Base-by-base conservation (phyloP, 2,888 invertebrate genomes). In the Troides helena region DNA sequence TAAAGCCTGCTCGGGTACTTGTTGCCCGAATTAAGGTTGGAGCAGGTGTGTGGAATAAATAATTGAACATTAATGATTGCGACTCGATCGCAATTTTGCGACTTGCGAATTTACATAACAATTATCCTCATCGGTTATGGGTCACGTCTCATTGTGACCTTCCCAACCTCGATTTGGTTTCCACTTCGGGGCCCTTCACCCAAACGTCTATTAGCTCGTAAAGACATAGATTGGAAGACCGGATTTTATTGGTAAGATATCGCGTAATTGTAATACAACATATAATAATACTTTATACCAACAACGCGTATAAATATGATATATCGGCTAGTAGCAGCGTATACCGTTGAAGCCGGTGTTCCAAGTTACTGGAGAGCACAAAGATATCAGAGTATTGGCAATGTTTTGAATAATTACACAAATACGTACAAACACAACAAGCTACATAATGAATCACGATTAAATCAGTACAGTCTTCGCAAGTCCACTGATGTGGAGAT, bases 81-180 rank as follows among this genome's bases (percentile, higher is more conserved):
- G 80, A 66, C 66, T 62, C 70, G 81, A 79, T 84, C 79, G 81
- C 84, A 80, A 81, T 78, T 80, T 83, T 77, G 83, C 80, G 76
- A 80, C 80, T 83, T 77, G 83, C 80, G 76, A 80, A 80, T 79
- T 72, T 82, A 39, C 39, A 39, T 39, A 78, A 83, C 81, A 85
- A 81, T 82, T 78, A 82, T 83, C 86, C 84, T 86, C 86, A 82
- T 83, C 83, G 93, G 92, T 93, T 87, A 91, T 91, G 93, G 94
- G 95, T 94, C 95, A 95, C 95, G 95, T 95, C 94, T 93, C 93
- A 92, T 87, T 91, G 95, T 95, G 95, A 94, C 95, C 94, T 95
- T 95, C 89, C 94, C 94, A 94, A 94, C 94, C 94, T 95, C 95
- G 95, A 95, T 96, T 96, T 96, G 96, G 96, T 96, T 96, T 96